Conservation (phyloP, 2,888 invertebrate species). For the Spisula solida region DNA sequence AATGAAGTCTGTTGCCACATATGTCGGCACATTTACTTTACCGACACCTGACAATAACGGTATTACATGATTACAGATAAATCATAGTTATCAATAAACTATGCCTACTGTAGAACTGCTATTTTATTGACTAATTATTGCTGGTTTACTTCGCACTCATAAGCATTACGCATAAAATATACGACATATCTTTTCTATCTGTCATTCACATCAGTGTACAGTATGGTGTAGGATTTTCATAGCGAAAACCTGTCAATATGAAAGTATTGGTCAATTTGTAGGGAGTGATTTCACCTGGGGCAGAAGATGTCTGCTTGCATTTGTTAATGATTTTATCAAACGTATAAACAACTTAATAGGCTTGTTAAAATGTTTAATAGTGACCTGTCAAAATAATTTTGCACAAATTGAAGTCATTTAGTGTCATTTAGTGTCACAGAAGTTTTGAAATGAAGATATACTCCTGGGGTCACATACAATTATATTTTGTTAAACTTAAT, state of each 20-base stretch:
- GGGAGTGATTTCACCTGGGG: background rate
- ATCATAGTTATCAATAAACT: background rate
- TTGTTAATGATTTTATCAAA: background rate
- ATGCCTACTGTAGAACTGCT: background rate
- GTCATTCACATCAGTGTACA: conserved; percentile 20
- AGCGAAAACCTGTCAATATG: conserved; percentile 18
- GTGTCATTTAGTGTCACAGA: background rate
- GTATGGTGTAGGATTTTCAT: background rate
- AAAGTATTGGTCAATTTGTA: background rate
- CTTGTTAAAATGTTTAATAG: background rate
- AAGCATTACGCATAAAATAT: conserved; percentile 39
- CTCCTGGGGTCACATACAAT: background rate
- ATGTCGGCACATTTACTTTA: background rate
- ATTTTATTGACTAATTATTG: conserved; percentile 46
- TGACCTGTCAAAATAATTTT: background rate
- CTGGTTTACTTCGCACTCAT: background rate
- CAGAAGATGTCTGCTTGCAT: background rate
- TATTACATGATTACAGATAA: background rate
- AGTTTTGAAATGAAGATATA: background rate
- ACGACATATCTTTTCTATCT: conserved; percentile 40
- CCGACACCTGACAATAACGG: conserved; percentile 1
- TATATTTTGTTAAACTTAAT: too few species aligned
- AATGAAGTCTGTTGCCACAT: conserved; percentile 7
- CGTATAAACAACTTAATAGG: background rate
- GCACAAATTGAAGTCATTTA: background rate